Percentiles rank a stretch among this genome's conserved stretches.
Conservation (phyloP, 2,888 invertebrate genomes). For the Macrophya annulata region DNA sequence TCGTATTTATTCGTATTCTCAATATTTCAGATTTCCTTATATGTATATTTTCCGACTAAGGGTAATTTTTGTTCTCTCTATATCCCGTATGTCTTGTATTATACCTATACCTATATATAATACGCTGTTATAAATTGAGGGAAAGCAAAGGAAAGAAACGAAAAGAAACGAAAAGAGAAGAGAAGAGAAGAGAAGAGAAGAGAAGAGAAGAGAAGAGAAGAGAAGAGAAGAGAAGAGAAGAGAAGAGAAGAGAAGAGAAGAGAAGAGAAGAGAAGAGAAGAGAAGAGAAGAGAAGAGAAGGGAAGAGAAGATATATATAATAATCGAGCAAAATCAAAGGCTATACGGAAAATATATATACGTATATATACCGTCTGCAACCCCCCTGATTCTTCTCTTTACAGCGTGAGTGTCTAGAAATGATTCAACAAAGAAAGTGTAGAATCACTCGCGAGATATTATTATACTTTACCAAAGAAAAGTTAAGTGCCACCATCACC, state of each 20-base stretch:
- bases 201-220: not conserved
- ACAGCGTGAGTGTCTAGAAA: constrained; percentile 16
- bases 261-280: not conserved
- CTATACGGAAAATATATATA: not conserved
- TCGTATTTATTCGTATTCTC: not conserved
- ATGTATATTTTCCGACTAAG: not conserved
- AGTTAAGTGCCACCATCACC: not conserved
- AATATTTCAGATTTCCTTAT: not conserved
- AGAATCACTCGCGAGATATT: not conserved
- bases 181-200: too few species aligned
- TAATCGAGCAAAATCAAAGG: not conserved
- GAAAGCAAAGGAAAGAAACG: not conserved
- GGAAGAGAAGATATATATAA: not conserved
- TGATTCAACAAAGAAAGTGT: constrained; percentile 30
- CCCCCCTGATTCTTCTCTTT: not conserved
- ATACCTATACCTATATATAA: not conserved
- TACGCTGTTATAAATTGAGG: not conserved
- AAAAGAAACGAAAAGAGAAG: not conserved
- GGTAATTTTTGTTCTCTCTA: not conserved
- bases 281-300: not conserved
- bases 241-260: not conserved
- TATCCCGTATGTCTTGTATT: not conserved
- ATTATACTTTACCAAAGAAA: constrained; percentile 10
- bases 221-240: not conserved
- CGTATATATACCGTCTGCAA: not conserved